phyloP scores from a whole-genome alignment of 2,113 vertebrate species.

The Mormyrus iriodes region DNA sequence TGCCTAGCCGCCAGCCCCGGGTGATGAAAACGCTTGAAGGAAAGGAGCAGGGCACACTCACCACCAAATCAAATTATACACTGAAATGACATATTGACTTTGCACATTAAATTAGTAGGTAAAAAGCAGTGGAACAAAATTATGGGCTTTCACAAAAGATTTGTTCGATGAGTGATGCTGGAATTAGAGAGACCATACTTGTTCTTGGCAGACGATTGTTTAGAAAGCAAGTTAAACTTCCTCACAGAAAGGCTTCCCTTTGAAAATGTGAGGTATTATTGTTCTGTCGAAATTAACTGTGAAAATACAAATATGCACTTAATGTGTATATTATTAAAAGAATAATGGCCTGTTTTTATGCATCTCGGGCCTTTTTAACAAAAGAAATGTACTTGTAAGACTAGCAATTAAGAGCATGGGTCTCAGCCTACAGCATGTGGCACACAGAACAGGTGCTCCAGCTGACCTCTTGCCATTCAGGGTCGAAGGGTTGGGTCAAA shows the following conservation, averaged over 20 bases:
- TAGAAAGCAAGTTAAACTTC: constrained; percentile 33
- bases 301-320: background rate
- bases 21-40: constrained; percentile 16
- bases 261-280: constrained; percentile 13
- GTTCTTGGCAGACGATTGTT: constrained; percentile 35
- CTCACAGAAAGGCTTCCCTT: constrained; percentile 10
- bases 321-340: background rate
- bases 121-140: constrained; percentile 41
- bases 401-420: too few relatives aligned
- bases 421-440: background rate
- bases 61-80: constrained; percentile 43
- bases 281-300: constrained; percentile 1
- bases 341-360: background rate
- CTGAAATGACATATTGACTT: constrained; percentile 47
- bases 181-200: constrained; percentile 31
- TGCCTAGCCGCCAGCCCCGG: constrained; percentile 6
- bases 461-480: background rate
- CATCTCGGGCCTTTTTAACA: background rate
- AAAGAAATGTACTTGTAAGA: background rate
- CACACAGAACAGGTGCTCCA: background rate
- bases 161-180: constrained; percentile 40
- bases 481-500: constrained; percentile 43
- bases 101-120: constrained; percentile 46
- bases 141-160: constrained; percentile 25
- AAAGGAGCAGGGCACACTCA: constrained; percentile 24